These are phyloP conservation scores for Drosophila seclusa DNA, from an alignment of 2,888 invertebrate species.

Conservation along the genomic window DNA sequence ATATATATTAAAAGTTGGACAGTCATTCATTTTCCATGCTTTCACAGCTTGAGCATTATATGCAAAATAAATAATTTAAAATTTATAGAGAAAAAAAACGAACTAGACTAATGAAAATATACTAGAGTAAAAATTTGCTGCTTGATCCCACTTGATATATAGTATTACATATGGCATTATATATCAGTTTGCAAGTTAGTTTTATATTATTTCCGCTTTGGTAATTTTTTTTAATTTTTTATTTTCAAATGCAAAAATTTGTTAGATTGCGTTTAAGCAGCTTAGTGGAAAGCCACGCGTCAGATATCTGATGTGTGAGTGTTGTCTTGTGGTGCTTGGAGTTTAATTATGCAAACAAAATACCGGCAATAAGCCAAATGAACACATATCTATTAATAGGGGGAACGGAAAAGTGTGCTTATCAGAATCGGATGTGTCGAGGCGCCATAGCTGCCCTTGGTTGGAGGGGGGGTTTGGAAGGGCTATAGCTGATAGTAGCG, in stretches of 20 bases:
- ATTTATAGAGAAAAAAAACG: neutral
- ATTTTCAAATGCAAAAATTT: slow-evolving; percentile 15
- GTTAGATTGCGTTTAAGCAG: slow-evolving; percentile 40
- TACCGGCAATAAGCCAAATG: slow-evolving; percentile 1
- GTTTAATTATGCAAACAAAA: slow-evolving; percentile 5
- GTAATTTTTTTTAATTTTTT: neutral
- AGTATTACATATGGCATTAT: neutral
- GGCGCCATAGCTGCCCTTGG: slow-evolving; percentile 7
- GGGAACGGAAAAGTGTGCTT: slow-evolving; percentile 3
- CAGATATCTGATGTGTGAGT: neutral
- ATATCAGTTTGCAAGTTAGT: neutral
- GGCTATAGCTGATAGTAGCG: slow-evolving; percentile 9
- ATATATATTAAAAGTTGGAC: neutral
- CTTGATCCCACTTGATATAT: neutral
- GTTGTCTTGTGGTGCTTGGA: neutral
- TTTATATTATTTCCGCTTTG: neutral
- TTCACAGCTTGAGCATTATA: neutral
- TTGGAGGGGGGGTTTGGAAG: neutral
- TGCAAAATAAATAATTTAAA: neutral
- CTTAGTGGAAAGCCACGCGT: slow-evolving; percentile 21
- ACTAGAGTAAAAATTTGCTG: no score
- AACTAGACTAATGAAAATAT: no score
- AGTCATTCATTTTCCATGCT: neutral
- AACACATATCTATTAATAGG: slow-evolving; percentile 5
- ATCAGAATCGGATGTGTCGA: slow-evolving; percentile 17